These are phyloP conservation scores for Aspidapion aeneum DNA, from an alignment of 2,888 invertebrate genomes.

Conservation along the genomic window DNA sequence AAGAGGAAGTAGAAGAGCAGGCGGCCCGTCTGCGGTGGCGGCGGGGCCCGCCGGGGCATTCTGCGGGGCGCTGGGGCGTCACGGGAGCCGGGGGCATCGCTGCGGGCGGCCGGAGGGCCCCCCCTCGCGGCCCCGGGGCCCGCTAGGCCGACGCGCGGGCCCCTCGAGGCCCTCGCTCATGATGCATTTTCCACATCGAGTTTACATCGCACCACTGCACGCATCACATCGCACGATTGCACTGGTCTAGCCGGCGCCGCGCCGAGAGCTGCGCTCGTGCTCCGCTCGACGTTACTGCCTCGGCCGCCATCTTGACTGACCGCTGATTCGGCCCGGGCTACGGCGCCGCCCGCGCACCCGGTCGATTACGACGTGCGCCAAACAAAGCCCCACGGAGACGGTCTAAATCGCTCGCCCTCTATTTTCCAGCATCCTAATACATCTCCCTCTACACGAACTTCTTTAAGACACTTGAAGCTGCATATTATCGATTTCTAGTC, in stretches of 20 bases:
- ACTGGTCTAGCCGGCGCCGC: slow-evolving; percentile 57
- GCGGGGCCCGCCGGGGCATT: slow-evolving; percentile 36
- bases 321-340: slow-evolving; percentile 44
- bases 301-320: slow-evolving; percentile 50
- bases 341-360: slow-evolving; percentile 43
- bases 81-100: slow-evolving; percentile 59
- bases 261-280: slow-evolving; percentile 50
- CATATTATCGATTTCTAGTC: no score
- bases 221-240: slow-evolving; percentile 52
- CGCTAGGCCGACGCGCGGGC: slow-evolving; percentile 41
- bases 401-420: slow-evolving; percentile 12
- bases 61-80: slow-evolving; percentile 50
- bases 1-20: slow-evolving; percentile 45
- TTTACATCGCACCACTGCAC: slow-evolving; percentile 49
- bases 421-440: neutral
- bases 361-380: slow-evolving; percentile 34
- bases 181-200: slow-evolving; percentile 44
- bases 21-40: slow-evolving; percentile 41
- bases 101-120: slow-evolving; percentile 64
- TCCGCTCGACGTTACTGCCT: slow-evolving; percentile 29
- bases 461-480: no score
- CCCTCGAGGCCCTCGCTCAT: slow-evolving; percentile 46
- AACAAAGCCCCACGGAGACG: slow-evolving; percentile 14
- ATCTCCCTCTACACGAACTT: no score
- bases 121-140: slow-evolving; percentile 59